Conservation (phyloP, 2,888 invertebrate genomes). For the Amphipoea lucens region DNA sequence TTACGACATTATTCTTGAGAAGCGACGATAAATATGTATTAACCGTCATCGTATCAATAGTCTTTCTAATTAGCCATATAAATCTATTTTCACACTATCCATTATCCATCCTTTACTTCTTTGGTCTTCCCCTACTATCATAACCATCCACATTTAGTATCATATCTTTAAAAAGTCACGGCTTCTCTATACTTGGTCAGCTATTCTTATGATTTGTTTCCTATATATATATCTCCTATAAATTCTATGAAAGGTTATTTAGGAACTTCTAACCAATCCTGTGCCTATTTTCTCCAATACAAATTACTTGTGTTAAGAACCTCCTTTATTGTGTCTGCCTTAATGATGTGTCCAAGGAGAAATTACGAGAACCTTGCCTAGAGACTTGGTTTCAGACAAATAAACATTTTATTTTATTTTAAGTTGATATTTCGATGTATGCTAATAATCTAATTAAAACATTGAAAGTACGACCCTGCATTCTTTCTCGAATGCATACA, state of each 20-base stretch:
- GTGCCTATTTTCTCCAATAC: conserved; percentile 17
- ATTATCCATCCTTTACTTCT: neutral
- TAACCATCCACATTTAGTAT: neutral
- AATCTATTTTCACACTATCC: neutral
- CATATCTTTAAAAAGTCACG: neutral
- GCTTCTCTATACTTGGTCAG: neutral
- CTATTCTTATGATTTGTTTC: conserved; percentile 2
- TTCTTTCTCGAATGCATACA: neutral
- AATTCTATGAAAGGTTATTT: neutral
- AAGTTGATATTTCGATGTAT: neutral
- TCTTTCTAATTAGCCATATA: neutral
- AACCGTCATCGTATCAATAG: neutral
- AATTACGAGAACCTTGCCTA: neutral
- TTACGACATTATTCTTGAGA: too few relatives aligned
- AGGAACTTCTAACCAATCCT: neutral
- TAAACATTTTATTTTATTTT: neutral
- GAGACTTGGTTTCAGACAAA: neutral
- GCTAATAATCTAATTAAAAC: neutral
- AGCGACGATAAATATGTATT: neutral
- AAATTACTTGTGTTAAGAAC: conserved; percentile 16
- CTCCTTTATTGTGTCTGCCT: conserved; percentile 43
- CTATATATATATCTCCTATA: neutral
- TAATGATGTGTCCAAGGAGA: conserved; percentile 25
- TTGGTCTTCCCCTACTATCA: neutral
- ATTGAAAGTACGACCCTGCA: neutral